Evolutionary conservation across 2,113 vertebrate species (phyloP).

Genomic region (Plecotus auritus): DNA sequence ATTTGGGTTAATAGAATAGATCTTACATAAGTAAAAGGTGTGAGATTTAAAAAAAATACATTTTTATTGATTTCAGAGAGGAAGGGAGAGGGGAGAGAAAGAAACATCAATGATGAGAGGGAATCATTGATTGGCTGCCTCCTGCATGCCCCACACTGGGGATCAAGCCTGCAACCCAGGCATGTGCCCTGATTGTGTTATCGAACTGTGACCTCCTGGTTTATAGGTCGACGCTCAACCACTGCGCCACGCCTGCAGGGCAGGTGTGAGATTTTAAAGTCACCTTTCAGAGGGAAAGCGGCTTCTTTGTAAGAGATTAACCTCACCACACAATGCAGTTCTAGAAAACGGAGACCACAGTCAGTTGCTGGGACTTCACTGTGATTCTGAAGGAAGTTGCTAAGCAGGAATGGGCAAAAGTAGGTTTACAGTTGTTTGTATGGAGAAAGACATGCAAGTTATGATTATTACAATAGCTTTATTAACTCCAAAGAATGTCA

Average conservation of each 20-base stretch:
- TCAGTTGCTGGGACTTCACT: neutral
- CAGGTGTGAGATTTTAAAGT: neutral
- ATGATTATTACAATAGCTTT: neutral
- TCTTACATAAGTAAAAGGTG: neutral
- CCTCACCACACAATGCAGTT: neutral
- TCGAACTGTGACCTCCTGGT: too few species aligned
- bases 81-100: too few species aligned
- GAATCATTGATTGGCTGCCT: too few species aligned
- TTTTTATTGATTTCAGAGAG: too few species aligned
- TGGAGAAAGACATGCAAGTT: neutral
- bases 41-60: neutral
- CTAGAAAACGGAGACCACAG: neutral
- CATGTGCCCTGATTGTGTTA: too few species aligned
- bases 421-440: neutral
- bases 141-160: too few species aligned
- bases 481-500: neutral
- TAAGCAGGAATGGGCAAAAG: neutral
- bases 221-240: too few species aligned
- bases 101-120: too few species aligned
- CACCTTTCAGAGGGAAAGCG: neutral
- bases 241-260: too few species aligned
- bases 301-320: neutral
- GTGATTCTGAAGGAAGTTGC: neutral
- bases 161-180: too few species aligned
- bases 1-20: neutral